Evolutionary conservation across 2,888 invertebrate genomes (phyloP).

Genomic region (Watsonalla cultraria): DNA sequence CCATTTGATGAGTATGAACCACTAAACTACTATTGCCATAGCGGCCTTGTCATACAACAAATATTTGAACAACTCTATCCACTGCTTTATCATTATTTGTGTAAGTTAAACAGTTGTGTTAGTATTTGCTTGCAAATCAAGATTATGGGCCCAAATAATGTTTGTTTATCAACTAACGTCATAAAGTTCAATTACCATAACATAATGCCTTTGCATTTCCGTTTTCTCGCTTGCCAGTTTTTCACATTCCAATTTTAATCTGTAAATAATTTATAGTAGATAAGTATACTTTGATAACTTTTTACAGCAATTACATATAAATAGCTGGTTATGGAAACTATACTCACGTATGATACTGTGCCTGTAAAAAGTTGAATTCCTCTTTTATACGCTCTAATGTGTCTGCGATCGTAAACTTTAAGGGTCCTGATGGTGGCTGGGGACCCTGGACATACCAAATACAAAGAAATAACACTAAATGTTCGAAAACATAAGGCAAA

Average conservation of each 20-base stretch:
- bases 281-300: conserved; percentile 6
- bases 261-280: conserved; percentile 57
- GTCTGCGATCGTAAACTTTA: conserved; percentile 95
- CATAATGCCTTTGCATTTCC: conserved; percentile 99
- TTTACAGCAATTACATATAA: conserved; percentile 5
- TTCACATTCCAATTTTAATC: conserved; percentile 98
- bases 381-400: conserved; percentile 97
- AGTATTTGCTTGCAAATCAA: conserved; percentile 31
- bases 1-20: neutral
- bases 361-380: conserved; percentile 96
- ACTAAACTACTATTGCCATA: conserved; percentile 2
- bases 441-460: conserved; percentile 82
- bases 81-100: conserved; percentile 27
- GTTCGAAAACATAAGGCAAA: neutral
- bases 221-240: conserved; percentile 98
- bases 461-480: conserved; percentile 14
- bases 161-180: conserved; percentile 18
- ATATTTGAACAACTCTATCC: conserved; percentile 29
- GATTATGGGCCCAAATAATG: conserved; percentile 19
- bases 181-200: conserved; percentile 87
- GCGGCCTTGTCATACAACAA: conserved; percentile 26
- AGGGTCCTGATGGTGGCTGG: conserved; percentile 92
- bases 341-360: conserved; percentile 96
- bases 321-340: neutral
- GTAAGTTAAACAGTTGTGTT: conserved; percentile 19